These are phyloP conservation scores for Physocephala rufipes DNA, from an alignment of 2,888 invertebrate species.

Conservation along the genomic window DNA sequence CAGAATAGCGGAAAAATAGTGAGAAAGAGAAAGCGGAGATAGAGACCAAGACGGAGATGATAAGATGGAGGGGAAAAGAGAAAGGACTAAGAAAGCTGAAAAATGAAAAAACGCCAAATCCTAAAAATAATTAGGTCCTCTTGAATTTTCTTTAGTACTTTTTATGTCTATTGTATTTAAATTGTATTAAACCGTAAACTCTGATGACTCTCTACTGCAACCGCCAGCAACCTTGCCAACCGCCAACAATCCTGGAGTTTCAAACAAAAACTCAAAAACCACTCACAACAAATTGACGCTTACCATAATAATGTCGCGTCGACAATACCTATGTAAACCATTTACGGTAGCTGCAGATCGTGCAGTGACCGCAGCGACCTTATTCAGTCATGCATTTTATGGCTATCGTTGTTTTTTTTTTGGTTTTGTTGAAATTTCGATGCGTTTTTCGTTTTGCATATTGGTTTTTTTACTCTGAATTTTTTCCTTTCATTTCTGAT, in stretches of 20 bases:
- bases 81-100: neutral
- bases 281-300: conserved; percentile 4
- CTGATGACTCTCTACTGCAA: too few species aligned
- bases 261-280: neutral
- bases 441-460: neutral
- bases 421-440: neutral
- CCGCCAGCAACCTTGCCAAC: neutral
- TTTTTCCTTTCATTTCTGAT: too few species aligned
- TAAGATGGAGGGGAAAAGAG: neutral
- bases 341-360: neutral
- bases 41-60: neutral
- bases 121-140: too few species aligned
- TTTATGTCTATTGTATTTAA: conserved; percentile 23
- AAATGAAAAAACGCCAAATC: conserved; percentile 9
- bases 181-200: conserved; percentile 11
- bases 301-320: neutral
- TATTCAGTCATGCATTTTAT: too few species aligned
- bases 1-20: too few species aligned
- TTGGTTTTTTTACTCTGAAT: neutral
- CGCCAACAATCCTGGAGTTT: neutral
- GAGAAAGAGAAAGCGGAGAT: too few species aligned
- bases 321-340: neutral
- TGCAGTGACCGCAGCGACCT: too few species aligned
- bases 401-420: too few species aligned
- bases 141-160: conserved; percentile 28